Base-by-base conservation (phyloP, 2,113 vertebrate species). In the Ursus arctos region DNA sequence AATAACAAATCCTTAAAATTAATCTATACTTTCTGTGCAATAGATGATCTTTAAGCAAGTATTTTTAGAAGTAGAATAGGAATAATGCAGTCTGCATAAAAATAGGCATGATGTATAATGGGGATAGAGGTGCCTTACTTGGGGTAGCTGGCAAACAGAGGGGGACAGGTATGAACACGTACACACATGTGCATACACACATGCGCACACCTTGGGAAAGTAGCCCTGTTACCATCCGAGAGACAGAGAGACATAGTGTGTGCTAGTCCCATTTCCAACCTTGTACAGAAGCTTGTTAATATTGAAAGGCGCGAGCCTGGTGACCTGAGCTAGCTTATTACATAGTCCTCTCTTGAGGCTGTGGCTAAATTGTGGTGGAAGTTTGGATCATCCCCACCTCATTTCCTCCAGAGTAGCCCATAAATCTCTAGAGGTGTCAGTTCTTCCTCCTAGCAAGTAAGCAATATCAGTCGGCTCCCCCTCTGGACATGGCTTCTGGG, bases 1-100 rank as follows among this genome's bases (percentile, higher is more conserved):
- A 86, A 16, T 84, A 81, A 88, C 13, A 88, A 95, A 88, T 36
- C 53, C 21, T 94, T 87, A 55, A 86, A 94, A 67, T 92, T 80
- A 95, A 90, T 81, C 72, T 31, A 81, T 65, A 51, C 6, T 57
- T 94, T 36, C 55, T 69, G 47, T 94, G 55, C 31, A 87, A 92
- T 65, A 89, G 43, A 76, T 33, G 21, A 69, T 94, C 61, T 80
- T 88, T 61, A 91, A 88, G 49, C 82, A 94, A 77, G 83, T 67
- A 80, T 47, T 33, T 85, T 95, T 91, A 65, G 72, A 84, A 89
- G 24, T n/a, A 94, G 43, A 93, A 15, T 57, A 93, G 40, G 18
- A 89, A 82, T 84, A 59, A 80, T 63, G 4, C 31, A 74, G 59
- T 77, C 65, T 86, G 31, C 53, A 92, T 92, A 43, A 97, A 84